Base-by-base conservation (phyloP, 2,113 vertebrate genomes). In the Hippocampus abdominalis region DNA sequence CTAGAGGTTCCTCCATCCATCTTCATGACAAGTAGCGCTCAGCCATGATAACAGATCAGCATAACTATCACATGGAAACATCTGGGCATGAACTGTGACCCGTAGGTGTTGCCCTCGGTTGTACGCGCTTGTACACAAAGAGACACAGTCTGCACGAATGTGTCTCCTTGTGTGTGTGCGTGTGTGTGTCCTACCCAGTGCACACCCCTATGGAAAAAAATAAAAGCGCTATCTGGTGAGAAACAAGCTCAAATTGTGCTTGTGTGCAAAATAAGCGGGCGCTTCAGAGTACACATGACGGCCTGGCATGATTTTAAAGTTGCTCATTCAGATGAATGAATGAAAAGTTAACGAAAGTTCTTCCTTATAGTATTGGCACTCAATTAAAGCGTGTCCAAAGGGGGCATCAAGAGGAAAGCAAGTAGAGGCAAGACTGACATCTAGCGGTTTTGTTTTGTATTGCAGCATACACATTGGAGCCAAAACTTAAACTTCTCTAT, bases 171-270 rank as follows among this genome's bases (percentile, higher is more conserved):
- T 72, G 76, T 79, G 29, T 70, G 16, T 56, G 36, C 1, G 2
- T 62, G 21, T 57, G 54, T 27, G 54, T 72, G 7, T 40, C 46
- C 63, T 53, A 48, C 70, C 64, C 66, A 69, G 69, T 72, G 74
- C 32, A 68, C 59, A 78, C 89, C 89, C 85, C 40, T 81, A 89
- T 90, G 88, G 88, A 91, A 91, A 88, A 80, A 36, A 70, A n/a
- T n/a, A 68, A 73, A 76, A 73, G 74, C 67, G 70, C 70, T 85
- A 86, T 84, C 81, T 86, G 81, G 81, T 84, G 83, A 81, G 85
- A 90, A 86, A 81, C 66, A 67, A 70, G 29, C 48, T 87, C 25
- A 73, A 85, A 56, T 65, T 80, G 70, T 23, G 0, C 71, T 44
- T 77, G 69, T 74, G 12, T 71, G 66, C 46, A 49, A 69, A 71